Base-by-base conservation (phyloP, 2,797 vertebrate species). In the Notolepis coatsorum region DNA sequence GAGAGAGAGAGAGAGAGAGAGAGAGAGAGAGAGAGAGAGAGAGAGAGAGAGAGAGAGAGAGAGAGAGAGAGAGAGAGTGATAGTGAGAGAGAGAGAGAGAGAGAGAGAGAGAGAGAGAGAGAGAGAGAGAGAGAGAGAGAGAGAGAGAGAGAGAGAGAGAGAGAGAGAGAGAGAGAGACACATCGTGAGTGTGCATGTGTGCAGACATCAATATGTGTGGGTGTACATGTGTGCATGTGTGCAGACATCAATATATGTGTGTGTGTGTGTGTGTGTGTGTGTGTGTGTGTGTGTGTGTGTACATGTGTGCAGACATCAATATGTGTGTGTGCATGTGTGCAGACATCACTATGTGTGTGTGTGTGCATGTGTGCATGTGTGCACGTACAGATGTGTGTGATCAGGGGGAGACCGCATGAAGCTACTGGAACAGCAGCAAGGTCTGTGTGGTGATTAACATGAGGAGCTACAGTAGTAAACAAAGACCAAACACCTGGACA, bases 391-490 rank as follows among this genome's bases (percentile, higher is more conserved):
- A 13, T 12, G 20, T 37, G 49, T 7, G 13, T 21, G 30, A 17
- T 52, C 10, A 23, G n/a, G 21, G 3, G 18, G 41, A 23, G 20
- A 42, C 39, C 7, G 9, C 7, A 20, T 20, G 7, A 43, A 20
- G 17, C 39, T 24, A 38, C n/a, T 64, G 60, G 62, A 55, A 13
- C 18, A 45, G 39, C 3, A 23, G 42, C 21, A 33, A 46, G 5
- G 57, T 53, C 53, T 38, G 25, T 54, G 43, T 61, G 2, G 2
- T 70, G 53, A 73, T 74, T 61, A 70, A 55, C 10, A 51, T 66
- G 46, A 54, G 46, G 38, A n/a, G n/a, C n/a, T n/a, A n/a, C n/a
- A n/a, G 15, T 50, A 9, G 21, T 57, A 52, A 60, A 58, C 4
- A 31, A 46, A 67, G 48, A 43, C 3, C 46, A 65, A 27, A 66